phyloP scores from a whole-genome alignment of 2,797 vertebrate genomes.

The Parauchenoglanis ngamensis region DNA sequence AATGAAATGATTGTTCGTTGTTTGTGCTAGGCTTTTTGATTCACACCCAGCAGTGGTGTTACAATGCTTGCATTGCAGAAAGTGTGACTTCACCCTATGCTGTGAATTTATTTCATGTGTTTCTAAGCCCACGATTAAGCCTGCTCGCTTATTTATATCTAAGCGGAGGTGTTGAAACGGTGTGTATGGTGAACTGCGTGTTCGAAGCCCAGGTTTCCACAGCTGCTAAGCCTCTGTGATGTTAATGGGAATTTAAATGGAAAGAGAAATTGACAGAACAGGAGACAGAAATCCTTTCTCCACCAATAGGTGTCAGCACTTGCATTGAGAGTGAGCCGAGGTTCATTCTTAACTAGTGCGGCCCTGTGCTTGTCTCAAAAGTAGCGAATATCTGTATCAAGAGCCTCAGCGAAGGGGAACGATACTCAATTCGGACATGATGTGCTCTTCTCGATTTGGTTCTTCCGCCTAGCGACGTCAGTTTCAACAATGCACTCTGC shows the following conservation, averaged over 20 bases:
- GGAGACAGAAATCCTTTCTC: background rate
- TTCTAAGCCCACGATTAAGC: conserved; percentile 20
- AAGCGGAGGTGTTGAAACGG: conserved; percentile 26
- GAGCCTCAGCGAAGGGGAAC: conserved; percentile 5
- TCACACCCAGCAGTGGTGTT: conserved; percentile 26
- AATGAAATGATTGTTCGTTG: conserved; percentile 16
- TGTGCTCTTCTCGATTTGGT: conserved; percentile 13
- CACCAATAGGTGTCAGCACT: conserved; percentile 74
- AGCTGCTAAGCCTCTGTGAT: conserved; percentile 20
- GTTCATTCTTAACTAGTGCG: conserved; percentile 34
- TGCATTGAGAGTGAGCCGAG: conserved; percentile 55
- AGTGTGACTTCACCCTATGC: conserved; percentile 21
- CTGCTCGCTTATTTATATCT: background rate
- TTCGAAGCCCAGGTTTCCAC: background rate
- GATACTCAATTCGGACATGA: conserved; percentile 3
- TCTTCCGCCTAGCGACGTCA: conserved; percentile 3
- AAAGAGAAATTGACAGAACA: background rate
- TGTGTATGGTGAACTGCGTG: conserved; percentile 4
- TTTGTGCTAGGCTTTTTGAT: conserved; percentile 39
- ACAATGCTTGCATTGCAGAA: conserved; percentile 1
- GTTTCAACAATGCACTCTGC: conserved; percentile 47
- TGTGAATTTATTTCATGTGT: conserved; percentile 29
- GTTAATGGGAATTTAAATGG: conserved; percentile 18
- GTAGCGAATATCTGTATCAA: conserved; percentile 33
- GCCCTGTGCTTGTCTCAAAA: conserved; percentile 31